Conservation (phyloP, 2,888 invertebrate species). For the Suillia variegata region DNA sequence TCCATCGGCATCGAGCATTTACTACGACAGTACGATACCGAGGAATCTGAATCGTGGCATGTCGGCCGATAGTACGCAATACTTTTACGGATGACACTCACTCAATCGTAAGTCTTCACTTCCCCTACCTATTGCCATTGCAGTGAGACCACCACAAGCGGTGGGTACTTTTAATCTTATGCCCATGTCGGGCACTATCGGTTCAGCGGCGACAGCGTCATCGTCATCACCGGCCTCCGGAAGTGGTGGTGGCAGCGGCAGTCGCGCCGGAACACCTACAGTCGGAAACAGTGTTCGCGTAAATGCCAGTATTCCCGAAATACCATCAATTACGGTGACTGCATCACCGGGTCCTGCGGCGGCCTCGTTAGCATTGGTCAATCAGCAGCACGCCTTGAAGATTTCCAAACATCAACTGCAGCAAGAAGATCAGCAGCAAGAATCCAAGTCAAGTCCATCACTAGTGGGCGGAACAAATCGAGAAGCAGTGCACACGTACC, state of each 20-base stretch:
- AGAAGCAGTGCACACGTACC: constrained; percentile 23
- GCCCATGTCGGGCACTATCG: constrained; percentile 51
- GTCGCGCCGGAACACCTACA: constrained; percentile 44
- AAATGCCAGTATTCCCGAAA: constrained; percentile 42
- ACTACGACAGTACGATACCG: constrained; percentile 57
- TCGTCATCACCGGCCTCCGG: constrained; percentile 15
- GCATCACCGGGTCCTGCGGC: constrained; percentile 41
- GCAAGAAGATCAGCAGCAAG: constrained; percentile 3
- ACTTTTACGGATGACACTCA: constrained; percentile 61
- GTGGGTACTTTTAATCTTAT: constrained; percentile 50
- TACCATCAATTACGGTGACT: constrained; percentile 53
- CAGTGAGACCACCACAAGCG: constrained; percentile 43
- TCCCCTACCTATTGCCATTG: constrained; percentile 46
- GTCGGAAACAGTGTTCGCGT: constrained; percentile 29
- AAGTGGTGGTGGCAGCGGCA: constrained; percentile 32
- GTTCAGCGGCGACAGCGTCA: constrained; percentile 30
- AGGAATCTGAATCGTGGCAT: constrained; percentile 49
- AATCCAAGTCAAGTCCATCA: background rate
- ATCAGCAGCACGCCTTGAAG: constrained; percentile 39
- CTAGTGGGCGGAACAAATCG: too few relatives aligned
- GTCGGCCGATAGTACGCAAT: constrained; percentile 51
- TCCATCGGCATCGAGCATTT: constrained; percentile 44
- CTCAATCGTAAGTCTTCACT: constrained; percentile 54
- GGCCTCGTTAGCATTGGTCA: constrained; percentile 37
- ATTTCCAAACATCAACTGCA: constrained; percentile 31